phyloP scores from a whole-genome alignment of 2,888 invertebrate genomes.

The Drosophila imparisetae region DNA sequence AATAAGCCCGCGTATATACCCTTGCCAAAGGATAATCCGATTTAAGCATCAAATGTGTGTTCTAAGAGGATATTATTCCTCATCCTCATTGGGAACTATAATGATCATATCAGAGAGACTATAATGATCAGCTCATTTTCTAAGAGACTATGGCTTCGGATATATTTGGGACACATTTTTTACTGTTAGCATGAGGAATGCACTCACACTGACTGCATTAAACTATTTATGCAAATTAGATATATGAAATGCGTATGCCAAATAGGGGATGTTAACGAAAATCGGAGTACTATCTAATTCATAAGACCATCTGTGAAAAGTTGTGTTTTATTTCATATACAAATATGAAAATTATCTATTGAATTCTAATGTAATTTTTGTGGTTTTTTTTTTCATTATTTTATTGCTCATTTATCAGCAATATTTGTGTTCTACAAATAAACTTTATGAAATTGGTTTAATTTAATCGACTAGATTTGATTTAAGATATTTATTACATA shows the following conservation, averaged over 20 bases:
- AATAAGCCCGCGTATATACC: constrained; percentile 11
- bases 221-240: not conserved
- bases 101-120: not conserved
- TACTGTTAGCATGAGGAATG: not conserved
- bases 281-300: not conserved
- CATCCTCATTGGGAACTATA: not conserved
- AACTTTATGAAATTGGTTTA: not conserved
- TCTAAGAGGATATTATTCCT: not conserved
- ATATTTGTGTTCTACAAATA: not conserved
- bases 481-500: not conserved
- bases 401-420: not conserved
- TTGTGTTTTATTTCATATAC: not conserved
- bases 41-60: not conserved
- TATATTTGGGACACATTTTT: not conserved
- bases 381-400: not conserved
- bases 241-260: not conserved
- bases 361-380: not conserved
- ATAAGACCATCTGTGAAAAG: not conserved
- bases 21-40: not conserved
- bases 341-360: not conserved
- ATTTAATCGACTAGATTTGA: not conserved
- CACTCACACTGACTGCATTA: not conserved
- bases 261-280: not conserved
- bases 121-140: not conserved
- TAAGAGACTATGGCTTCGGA: not conserved